Percentiles rank a stretch among this genome's conserved stretches.
Conservation (phyloP, 2,113 vertebrate genomes). For the Vidua chalybeata region DNA sequence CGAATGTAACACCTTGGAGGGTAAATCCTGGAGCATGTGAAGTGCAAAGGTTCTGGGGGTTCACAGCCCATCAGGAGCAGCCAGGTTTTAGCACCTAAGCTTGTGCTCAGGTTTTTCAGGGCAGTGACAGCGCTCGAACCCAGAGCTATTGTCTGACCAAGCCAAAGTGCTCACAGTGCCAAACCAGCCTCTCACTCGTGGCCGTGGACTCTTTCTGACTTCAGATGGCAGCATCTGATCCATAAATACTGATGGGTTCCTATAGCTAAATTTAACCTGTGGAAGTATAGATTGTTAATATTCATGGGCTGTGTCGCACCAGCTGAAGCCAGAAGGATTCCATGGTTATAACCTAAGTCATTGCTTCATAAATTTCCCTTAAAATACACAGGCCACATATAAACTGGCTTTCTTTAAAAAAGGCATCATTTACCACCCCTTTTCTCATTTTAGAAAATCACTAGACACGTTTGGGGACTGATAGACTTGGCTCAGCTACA, state of each 20-base stretch:
- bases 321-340: conserved; percentile 1
- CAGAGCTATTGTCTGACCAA: neutral
- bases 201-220: neutral
- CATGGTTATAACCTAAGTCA: neutral
- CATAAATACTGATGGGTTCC: neutral
- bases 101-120: neutral
- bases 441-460: conserved; percentile 18
- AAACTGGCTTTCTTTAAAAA: neutral
- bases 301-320: neutral
- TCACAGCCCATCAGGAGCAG: neutral
- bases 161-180: neutral
- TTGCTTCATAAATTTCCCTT: neutral
- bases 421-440: neutral
- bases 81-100: conserved; percentile 3
- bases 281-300: neutral
- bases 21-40: neutral
- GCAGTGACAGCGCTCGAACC: neutral
- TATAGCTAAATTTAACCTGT: neutral
- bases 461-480: neutral
- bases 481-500: conserved; percentile 28
- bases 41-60: neutral
- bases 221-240: neutral
- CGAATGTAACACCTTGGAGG: neutral
- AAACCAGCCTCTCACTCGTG: neutral
- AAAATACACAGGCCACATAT: neutral